These are phyloP conservation scores for Bellardia bayeri DNA, from an alignment of 2,888 invertebrate genomes.

Conservation along the genomic window DNA sequence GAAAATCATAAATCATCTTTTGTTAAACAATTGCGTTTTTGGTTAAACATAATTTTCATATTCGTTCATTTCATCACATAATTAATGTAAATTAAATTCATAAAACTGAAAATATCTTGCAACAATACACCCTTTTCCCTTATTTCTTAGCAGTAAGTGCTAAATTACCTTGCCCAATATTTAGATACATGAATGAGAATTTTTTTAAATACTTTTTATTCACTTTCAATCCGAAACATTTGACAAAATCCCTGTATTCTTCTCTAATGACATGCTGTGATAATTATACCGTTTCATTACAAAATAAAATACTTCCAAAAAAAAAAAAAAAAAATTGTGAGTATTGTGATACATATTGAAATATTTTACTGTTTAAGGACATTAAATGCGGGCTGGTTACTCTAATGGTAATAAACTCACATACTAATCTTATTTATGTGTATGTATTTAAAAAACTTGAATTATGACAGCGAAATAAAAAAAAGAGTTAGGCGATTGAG, in stretches of 20 bases:
- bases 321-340: conserved; percentile 47
- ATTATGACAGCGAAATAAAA: conserved; percentile 53
- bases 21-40: conserved; percentile 7
- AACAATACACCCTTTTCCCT: conserved; percentile 27
- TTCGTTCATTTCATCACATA: conserved; percentile 2
- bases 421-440: conserved; percentile 50
- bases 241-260: conserved; percentile 39
- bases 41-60: background rate
- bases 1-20: conserved; percentile 6
- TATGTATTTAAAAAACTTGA: conserved; percentile 54
- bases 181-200: background rate
- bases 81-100: conserved; percentile 39
- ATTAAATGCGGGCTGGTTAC: conserved; percentile 60
- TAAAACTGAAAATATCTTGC: background rate
- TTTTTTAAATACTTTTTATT: conserved; percentile 33
- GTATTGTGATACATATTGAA: conserved; percentile 53
- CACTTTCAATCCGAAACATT: conserved; percentile 47
- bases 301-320: conserved; percentile 6
- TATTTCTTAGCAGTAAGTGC: background rate
- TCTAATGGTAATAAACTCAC: conserved; percentile 43
- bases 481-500: conserved; percentile 14
- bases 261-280: conserved; percentile 66
- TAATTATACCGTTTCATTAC: conserved; percentile 51
- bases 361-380: conserved; percentile 41
- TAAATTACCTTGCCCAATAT: conserved; percentile 37